Evolutionary conservation across 1,140 invertebrate genomes (phyloP).

Genomic region (Aphelenchoides fujianensis): DNA sequence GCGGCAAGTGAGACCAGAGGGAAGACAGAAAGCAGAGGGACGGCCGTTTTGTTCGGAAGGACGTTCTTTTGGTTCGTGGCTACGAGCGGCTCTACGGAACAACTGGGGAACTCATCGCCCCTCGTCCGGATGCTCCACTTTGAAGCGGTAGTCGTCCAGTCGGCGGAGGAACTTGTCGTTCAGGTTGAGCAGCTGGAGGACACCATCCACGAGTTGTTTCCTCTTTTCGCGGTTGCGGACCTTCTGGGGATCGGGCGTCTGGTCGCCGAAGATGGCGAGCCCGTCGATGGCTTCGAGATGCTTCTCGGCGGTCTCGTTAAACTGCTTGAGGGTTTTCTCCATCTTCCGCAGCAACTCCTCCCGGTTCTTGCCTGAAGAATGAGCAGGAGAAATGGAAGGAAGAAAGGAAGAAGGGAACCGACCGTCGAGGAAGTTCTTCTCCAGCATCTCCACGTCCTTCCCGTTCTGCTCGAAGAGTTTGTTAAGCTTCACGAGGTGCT

Average conservation of each 20-base stretch:
- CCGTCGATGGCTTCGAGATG: slow-evolving; percentile 24
- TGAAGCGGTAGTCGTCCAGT: slow-evolving; percentile 22
- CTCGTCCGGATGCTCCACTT: slow-evolving; percentile 17
- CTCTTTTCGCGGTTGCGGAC: slow-evolving; percentile 20
- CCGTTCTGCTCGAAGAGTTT: slow-evolving; percentile 16
- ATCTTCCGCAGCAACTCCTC: slow-evolving; percentile 22
- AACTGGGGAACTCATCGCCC: too few species aligned
- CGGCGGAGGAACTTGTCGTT: slow-evolving; percentile 23
- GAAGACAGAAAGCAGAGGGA: too few species aligned
- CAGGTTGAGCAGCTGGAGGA: slow-evolving; percentile 14
- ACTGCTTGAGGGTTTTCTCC: slow-evolving; percentile 12
- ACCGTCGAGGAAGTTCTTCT: slow-evolving; percentile 18
- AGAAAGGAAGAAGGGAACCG: neutral
- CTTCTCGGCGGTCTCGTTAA: slow-evolving; percentile 21
- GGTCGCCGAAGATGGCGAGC: slow-evolving; percentile 18
- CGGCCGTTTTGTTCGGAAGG: too few species aligned
- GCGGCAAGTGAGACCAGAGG: too few species aligned
- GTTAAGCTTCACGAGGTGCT: slow-evolving; percentile 5
- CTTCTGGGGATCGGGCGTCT: slow-evolving; percentile 16
- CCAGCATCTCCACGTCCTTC: slow-evolving; percentile 12
- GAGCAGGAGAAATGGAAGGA: neutral
- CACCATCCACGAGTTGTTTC: slow-evolving; percentile 16
- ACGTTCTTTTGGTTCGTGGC: too few species aligned
- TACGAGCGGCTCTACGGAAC: too few species aligned
- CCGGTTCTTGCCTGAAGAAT: slow-evolving; percentile 12